Base-by-base conservation (phyloP, 2,113 vertebrate species). In the Lamprologus ornatipinnis region DNA sequence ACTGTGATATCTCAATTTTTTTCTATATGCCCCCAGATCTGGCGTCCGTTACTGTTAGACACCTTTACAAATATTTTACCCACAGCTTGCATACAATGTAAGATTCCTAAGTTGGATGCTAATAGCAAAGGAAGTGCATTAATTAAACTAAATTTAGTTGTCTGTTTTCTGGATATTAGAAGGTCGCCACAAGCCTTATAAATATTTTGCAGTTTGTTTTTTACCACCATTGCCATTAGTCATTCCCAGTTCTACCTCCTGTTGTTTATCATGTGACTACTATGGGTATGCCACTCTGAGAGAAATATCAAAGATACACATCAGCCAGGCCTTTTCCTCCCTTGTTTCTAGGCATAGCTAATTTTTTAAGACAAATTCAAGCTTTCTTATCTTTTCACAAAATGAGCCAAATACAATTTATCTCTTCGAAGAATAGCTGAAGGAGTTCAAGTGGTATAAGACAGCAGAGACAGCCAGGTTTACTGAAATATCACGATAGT, bases 351-450 rank as follows among this genome's bases (percentile, higher is more conserved):
- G 60, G 47, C 81, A 89, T 45, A 54, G 85, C 68, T 92, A 86
- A 89, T 88, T 89, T 88, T 83, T 65, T 40, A 82, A 86, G 88
- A 90, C 80, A 90, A 83, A 91, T 84, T 84, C 26, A n/a, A 33
- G 80, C 80, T 87, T 85, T 86, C 58, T 85, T 85, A 88, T 90
- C 80, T 82, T 60, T 80, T 88, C 49, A 83, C 21, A 81, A 86
- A 92, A 91, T 14, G 31, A 45, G 1, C 80, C 6, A n/a, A 33
- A 68, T 75, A 49, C 86, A 47, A 70, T 87, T 85, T 88, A 85
- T 90, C 82, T 87, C 63, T 57, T 85, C 13, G 80, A 85, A 85
- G 55, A 47, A 70, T 87, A 79, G 83, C 85, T 68, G 58, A 82
- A 80, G 42, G 60, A 85, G 86, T 82, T 88, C 65, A 70, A 51